Evolutionary conservation across 1,140 invertebrate species (phyloP).

Genomic region (Callitettix versicolor): DNA sequence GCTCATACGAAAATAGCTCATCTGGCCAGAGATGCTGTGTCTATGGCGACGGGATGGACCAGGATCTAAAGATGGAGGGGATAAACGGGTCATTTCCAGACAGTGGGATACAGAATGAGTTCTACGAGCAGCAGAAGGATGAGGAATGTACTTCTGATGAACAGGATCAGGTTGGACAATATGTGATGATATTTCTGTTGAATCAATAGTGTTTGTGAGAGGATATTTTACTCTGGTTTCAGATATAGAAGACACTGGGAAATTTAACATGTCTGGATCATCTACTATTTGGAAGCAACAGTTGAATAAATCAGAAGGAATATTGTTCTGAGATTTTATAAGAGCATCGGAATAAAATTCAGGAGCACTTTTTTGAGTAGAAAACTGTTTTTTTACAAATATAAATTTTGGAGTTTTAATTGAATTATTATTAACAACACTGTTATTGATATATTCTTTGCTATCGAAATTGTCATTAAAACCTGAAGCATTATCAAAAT

Average conservation of each 20-base stretch:
- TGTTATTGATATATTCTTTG: too few species aligned
- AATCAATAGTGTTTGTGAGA: too few species aligned
- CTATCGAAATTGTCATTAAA: too few species aligned
- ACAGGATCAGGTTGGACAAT: too few species aligned
- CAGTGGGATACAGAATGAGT: constrained; percentile 15
- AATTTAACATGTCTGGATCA: neutral
- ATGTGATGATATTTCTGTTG: too few species aligned
- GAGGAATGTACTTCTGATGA: neutral
- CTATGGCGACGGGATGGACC: constrained; percentile 51
- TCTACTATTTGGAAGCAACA: constrained; percentile 1
- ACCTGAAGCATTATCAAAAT: too few species aligned
- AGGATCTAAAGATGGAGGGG: constrained; percentile 15
- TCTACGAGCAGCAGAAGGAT: neutral
- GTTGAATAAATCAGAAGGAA: too few species aligned
- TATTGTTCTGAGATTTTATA: too few species aligned
- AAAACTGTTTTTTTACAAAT: constrained; percentile 6
- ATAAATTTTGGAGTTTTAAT: constrained; percentile 1
- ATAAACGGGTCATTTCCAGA: constrained; percentile 14
- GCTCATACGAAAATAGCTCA: constrained; percentile 82
- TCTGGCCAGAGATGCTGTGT: constrained; percentile 86
- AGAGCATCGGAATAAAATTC: neutral
- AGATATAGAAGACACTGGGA: neutral
- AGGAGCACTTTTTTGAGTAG: neutral
- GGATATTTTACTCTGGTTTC: constrained; percentile 1
- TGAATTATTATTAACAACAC: too few species aligned